Evolutionary conservation across 2,113 vertebrate genomes (phyloP), one percentile per base, ranked within the genome.

Genomic region (Daubentonia madagascariensis): DNA sequence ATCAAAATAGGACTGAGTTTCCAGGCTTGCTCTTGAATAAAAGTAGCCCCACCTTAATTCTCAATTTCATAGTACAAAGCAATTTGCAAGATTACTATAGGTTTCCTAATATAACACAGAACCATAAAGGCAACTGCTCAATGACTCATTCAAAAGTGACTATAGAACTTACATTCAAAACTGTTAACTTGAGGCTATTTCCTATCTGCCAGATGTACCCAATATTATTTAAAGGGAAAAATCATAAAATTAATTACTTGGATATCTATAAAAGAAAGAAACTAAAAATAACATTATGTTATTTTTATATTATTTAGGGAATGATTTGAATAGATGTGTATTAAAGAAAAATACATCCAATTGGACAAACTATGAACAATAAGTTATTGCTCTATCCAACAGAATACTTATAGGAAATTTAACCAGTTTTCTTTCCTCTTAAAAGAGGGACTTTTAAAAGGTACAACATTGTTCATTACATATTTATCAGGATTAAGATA

Each of bases 41-140:
- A 94, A 92, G 50, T 79, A 91, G 18, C 89, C 11, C 30, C 6
- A 81, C 14, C 23, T 85, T 91, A 70, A 94, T 93, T 92, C 7
- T 45, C 54, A 93, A 76, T 88, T 93, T 86, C 76, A 78, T 78
- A 32, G 85, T 52, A 92, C 2, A 76, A 91, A 97, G 72, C 22
- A 92, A 37, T 35, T 65, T 76, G 37, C 25, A 81, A 67, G 32
- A 61, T 68, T 76, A 59, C 5, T 80, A 85, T 16, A 61, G 8
- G 52, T 93, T 85, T 96, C 13, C 45, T 37, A 87, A 45, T n/a
- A 79, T 89, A 28, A 61, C 6, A 76, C 59, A 16, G 37, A 95
- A 52, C 6, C 14, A 90, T 81, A 88, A 85, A 94, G 30, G 28
- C n/a, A 93, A 68, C 1, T 73, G 14, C 22, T 84, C 76, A 92